phyloP scores from a whole-genome alignment of 2,888 invertebrate species.

The Erannis defoliaria region DNA sequence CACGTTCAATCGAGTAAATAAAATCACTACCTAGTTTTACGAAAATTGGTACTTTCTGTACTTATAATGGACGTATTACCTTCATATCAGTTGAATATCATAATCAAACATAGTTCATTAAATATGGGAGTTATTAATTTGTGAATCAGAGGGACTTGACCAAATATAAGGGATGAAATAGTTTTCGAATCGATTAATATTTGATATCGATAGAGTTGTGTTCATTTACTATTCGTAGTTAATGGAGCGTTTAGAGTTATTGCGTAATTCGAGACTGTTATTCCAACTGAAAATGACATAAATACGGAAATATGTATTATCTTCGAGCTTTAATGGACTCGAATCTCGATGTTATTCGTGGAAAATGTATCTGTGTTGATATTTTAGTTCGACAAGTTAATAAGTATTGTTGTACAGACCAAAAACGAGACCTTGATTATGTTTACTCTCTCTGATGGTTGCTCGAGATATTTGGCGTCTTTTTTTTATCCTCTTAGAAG shows the following conservation, averaged over 20 bases:
- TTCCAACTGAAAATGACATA: constrained; percentile 18
- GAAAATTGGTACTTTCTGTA: not conserved
- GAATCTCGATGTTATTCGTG: constrained; percentile 5
- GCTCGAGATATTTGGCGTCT: not conserved
- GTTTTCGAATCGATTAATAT: constrained; percentile 18
- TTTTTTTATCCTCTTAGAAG: no score
- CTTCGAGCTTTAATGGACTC: constrained; percentile 21
- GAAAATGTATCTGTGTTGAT: constrained; percentile 1
- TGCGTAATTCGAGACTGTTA: constrained; percentile 21
- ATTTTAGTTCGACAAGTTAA: not conserved
- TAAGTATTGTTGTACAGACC: not conserved
- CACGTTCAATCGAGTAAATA: constrained; percentile 20
- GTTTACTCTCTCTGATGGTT: not conserved
- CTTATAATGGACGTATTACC: not conserved
- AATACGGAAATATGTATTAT: constrained; percentile 27
- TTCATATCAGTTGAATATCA: constrained; percentile 29
- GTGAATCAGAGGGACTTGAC: constrained; percentile 8
- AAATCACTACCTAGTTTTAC: constrained; percentile 16
- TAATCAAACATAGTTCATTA: constrained; percentile 33
- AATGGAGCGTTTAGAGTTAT: constrained; percentile 31
- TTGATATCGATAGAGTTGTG: constrained; percentile 13
- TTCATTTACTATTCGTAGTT: constrained; percentile 31
- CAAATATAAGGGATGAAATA: constrained; percentile 17
- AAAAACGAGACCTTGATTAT: not conserved
- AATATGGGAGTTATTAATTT: constrained; percentile 21